These are phyloP conservation scores for Brachionus manjavacas DNA, from an alignment of 1,140 invertebrate species.

Conservation along the genomic window DNA sequence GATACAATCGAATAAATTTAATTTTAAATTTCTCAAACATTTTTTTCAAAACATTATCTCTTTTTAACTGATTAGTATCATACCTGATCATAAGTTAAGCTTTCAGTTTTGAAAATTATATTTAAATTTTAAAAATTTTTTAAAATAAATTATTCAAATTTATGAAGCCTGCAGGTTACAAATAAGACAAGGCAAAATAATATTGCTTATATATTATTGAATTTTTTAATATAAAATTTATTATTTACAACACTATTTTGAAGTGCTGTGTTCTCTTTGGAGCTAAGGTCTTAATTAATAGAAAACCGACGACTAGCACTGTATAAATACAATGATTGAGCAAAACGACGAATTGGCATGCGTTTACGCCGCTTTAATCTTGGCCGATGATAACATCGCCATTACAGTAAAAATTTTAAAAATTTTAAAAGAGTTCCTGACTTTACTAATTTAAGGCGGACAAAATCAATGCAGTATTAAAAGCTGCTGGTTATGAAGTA, in stretches of 20 bases:
- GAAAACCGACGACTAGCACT: not conserved
- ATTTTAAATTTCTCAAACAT: too few relatives aligned
- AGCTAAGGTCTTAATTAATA: not conserved
- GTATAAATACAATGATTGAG: slow-evolving; percentile 66
- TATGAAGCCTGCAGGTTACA: not conserved
- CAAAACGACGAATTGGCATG: slow-evolving; percentile 89
- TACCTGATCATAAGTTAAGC: not conserved
- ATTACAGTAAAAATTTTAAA: slow-evolving; percentile 82
- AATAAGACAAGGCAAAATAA: not conserved
- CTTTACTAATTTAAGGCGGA: slow-evolving; percentile 68
- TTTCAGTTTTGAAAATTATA: not conserved
- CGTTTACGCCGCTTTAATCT: slow-evolving; percentile 89
- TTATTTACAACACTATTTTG: not conserved
- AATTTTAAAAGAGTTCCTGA: slow-evolving; percentile 42
- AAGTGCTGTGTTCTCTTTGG: not conserved
- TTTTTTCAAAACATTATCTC: too few relatives aligned
- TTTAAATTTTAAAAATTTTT: not conserved
- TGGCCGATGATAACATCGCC: slow-evolving; percentile 92
- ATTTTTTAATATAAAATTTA: not conserved
- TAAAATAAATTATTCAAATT: not conserved
- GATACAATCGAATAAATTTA: too few relatives aligned
- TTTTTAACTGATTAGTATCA: too few relatives aligned
- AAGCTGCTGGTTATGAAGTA: slow-evolving; percentile 88
- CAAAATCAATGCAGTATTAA: slow-evolving; percentile 92
- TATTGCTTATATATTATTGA: not conserved